A percentile compares a stretch with the other conserved stretches of the same genome.
Evolutionary conservation across 2,888 invertebrate species (phyloP).

Genomic region (Polydesmus complanatus): DNA sequence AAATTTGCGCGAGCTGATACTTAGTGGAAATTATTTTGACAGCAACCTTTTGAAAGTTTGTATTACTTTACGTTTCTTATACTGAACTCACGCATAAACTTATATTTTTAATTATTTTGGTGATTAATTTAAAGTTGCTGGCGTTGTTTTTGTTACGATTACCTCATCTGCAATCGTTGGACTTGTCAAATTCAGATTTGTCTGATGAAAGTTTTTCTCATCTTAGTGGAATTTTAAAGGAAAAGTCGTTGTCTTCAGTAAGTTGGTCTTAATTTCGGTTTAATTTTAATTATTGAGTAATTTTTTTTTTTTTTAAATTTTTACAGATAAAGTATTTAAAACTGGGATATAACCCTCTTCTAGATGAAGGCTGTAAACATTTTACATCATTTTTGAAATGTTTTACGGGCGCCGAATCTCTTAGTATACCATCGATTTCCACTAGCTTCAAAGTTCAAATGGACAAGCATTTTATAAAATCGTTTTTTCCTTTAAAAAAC

Average conservation of each 20-base stretch:
- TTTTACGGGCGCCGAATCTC: not conserved
- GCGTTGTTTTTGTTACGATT: not conserved
- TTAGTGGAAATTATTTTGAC: not conserved
- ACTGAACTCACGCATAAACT: no score
- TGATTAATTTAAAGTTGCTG: not conserved
- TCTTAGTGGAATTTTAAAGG: not conserved
- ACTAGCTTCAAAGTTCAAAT: not conserved
- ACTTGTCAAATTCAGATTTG: not conserved
- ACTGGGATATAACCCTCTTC: conserved; percentile 8
- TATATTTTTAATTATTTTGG: not conserved
- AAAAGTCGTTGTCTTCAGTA: not conserved
- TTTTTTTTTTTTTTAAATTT: not conserved
- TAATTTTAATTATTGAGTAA: no score
- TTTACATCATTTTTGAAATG: not conserved
- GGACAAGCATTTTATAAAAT: not conserved
- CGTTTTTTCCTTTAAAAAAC: not conserved
- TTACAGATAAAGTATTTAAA: not conserved
- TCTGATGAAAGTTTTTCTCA: not conserved
- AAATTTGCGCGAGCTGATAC: not conserved
- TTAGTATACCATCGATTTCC: not conserved
- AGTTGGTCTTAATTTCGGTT: no score
- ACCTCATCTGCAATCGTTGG: not conserved
- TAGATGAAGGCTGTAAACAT: conserved; percentile 4
- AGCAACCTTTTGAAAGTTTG: not conserved
- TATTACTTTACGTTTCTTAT: not conserved